Percentiles rank a stretch among this genome's conserved stretches.
phyloP scores from a whole-genome alignment of 2,888 invertebrate species.

The Iselma pallidipennis region DNA sequence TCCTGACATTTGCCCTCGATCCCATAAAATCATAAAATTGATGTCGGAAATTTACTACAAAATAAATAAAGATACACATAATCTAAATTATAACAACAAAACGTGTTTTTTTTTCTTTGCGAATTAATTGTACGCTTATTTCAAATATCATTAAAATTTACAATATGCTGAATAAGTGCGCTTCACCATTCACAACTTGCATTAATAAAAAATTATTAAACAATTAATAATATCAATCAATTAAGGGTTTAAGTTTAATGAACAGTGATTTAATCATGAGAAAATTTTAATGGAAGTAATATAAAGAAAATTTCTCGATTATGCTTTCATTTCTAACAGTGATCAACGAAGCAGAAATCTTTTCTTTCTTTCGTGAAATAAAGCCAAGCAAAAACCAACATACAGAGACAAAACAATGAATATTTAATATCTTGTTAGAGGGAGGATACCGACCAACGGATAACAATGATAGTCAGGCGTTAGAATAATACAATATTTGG shows the following conservation, averaged over 20 bases:
- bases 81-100: background rate
- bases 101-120: too few species aligned
- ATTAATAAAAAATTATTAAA: too few species aligned
- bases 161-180: background rate
- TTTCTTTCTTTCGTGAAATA: constrained; percentile 7
- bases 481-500: too few species aligned
- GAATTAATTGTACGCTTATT: background rate
- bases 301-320: constrained; percentile 5
- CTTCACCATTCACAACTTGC: background rate
- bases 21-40: constrained; percentile 15
- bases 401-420: constrained; percentile 20
- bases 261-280: background rate
- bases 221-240: too few species aligned
- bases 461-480: too few species aligned
- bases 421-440: constrained; percentile 20
- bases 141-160: too few species aligned
- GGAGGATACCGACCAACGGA: too few species aligned
- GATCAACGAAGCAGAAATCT: constrained; percentile 11
- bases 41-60: constrained; percentile 8
- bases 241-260: background rate
- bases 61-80: background rate
- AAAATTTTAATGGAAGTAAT: constrained; percentile 4
- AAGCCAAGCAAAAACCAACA: constrained; percentile 13
- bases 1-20: constrained; percentile 19
- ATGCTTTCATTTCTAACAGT: constrained; percentile 12